A percentile compares a stretch with the other conserved stretches of the same genome.
These are phyloP conservation scores for Melanerpes aurifrons DNA, from an alignment of 2,113 vertebrate genomes.

Conservation along the genomic window DNA sequence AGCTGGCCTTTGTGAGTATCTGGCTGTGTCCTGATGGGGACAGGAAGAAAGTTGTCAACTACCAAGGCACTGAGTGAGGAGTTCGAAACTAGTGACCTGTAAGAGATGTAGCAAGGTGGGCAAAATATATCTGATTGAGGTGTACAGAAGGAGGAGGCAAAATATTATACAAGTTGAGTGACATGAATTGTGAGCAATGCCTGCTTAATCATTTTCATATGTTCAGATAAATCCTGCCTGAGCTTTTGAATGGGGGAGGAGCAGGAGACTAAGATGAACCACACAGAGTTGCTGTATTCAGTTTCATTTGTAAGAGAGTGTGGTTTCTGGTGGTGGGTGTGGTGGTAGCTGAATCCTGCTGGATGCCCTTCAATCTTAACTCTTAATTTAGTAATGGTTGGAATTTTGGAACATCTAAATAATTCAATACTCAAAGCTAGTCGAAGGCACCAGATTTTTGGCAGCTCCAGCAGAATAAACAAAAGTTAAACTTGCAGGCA, in stretches of 20 bases:
- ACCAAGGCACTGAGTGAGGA: accelerated
- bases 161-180: background rate
- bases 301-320: background rate
- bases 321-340: slow-evolving; percentile 4
- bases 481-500: background rate
- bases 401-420: slow-evolving; percentile 15
- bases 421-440: background rate
- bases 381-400: slow-evolving; percentile 37
- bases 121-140: background rate
- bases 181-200: background rate
- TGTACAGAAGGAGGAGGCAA: background rate
- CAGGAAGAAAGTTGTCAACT: background rate
- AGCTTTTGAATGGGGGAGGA: background rate
- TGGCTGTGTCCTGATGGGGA: background rate
- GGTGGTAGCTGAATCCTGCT: background rate
- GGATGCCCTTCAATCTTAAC: background rate
- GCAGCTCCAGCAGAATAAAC: slow-evolving; percentile 7
- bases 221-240: background rate
- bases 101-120: background rate
- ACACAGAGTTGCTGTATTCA: background rate
- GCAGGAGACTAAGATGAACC: background rate
- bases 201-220: background rate
- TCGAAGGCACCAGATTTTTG: background rate
- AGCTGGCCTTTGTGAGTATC: background rate
- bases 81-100: background rate